Conservation (phyloP, 2,888 invertebrate genomes). For the Eurois occulta region DNA sequence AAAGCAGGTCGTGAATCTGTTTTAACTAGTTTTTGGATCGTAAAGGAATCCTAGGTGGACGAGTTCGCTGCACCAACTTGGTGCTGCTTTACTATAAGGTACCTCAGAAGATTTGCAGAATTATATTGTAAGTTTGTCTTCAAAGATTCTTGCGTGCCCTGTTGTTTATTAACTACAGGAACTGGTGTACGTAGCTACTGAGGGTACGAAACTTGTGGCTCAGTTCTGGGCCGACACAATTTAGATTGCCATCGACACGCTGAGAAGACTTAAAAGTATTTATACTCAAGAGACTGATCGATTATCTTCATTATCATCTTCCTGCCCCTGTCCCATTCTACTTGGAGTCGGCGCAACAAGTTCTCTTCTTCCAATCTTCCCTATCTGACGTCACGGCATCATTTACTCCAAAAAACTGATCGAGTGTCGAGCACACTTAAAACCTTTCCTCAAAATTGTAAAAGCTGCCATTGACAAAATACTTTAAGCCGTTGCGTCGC, state of each 20-base stretch:
- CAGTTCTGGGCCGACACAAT: background rate
- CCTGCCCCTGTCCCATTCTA: no score
- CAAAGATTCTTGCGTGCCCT: background rate
- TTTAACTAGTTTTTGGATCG: conserved; percentile 8
- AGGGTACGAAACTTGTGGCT: background rate
- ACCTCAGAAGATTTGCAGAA: background rate
- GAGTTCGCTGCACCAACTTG: background rate
- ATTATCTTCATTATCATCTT: background rate
- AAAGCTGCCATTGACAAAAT: background rate
- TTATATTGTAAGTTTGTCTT: background rate
- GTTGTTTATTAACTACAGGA: background rate
- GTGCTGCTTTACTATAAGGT: background rate
- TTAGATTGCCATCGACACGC: background rate
- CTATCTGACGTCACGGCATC: no score
- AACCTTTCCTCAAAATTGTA: background rate
- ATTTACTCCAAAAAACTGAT: background rate
- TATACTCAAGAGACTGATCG: background rate
- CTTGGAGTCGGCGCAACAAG: no score
- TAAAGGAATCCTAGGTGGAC: conserved; percentile 3
- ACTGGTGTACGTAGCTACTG: no score
- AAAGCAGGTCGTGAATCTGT: conserved; percentile 28
- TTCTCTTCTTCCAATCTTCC: no score
- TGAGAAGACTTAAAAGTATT: background rate
- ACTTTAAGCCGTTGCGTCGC: background rate
- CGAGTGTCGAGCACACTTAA: background rate